Percentiles rank a stretch among this genome's conserved stretches.
phyloP scores from a whole-genome alignment of 2,113 vertebrate species.

The Prionailurus bengalensis region DNA sequence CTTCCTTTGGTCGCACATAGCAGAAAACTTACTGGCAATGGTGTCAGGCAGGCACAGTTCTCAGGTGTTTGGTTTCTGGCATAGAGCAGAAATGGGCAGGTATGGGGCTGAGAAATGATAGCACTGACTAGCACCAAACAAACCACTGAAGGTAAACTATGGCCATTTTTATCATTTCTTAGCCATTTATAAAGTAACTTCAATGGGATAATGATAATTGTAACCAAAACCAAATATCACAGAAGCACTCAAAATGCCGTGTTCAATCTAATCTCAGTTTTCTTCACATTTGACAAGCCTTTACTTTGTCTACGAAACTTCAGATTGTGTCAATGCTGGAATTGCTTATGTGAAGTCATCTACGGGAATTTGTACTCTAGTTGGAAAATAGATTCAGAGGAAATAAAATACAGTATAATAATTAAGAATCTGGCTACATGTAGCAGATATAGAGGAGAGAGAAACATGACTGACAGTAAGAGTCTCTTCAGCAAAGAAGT shows the following conservation, averaged over 20 bases:
- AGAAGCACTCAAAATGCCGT: neutral
- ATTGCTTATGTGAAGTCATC: neutral
- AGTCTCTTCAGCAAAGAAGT: neutral
- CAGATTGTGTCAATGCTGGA: neutral
- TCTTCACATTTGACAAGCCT: neutral
- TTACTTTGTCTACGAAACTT: neutral
- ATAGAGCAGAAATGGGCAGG: neutral
- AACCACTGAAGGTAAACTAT: neutral
- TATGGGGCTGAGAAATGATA: neutral
- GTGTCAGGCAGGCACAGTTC: neutral
- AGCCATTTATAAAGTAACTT: neutral
- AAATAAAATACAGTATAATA: neutral
- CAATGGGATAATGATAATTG: neutral
- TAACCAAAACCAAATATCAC: neutral
- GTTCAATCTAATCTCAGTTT: neutral
- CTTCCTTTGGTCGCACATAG: neutral
- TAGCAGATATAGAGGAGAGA: neutral
- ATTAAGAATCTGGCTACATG: neutral
- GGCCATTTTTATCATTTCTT: neutral
- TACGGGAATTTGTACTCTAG: neutral
- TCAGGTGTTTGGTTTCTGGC: neutral
- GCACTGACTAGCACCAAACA: neutral
- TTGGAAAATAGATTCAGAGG: neutral
- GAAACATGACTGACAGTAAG: neutral
- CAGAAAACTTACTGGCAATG: neutral